phyloP scores from a whole-genome alignment of 92 coral and sea anemone species.

The Zoanthus sociatus region DNA sequence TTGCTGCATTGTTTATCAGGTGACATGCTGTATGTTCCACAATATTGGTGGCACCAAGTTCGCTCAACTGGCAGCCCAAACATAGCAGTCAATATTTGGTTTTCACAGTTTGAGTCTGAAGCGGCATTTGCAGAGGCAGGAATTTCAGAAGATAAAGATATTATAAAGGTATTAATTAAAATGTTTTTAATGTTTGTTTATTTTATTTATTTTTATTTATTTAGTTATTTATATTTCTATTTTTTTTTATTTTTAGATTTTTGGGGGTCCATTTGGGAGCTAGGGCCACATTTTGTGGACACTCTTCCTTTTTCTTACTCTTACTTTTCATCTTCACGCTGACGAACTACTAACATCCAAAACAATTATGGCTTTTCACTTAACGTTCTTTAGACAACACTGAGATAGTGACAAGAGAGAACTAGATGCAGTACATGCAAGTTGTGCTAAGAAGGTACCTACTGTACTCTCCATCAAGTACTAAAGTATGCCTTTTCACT shows the following conservation, averaged over 20 bases:
- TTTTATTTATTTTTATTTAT: too few species aligned
- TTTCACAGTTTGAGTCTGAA: slow-evolving; percentile 87
- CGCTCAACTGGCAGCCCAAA: slow-evolving; percentile 82
- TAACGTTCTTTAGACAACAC: slow-evolving; percentile 69
- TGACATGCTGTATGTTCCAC: slow-evolving; percentile 95
- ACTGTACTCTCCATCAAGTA: too few species aligned
- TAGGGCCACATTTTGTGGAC: too few species aligned
- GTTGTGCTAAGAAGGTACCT: too few species aligned
- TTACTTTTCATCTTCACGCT: too few species aligned
- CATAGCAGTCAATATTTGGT: slow-evolving; percentile 92
- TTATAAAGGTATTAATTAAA: slow-evolving; percentile 67
- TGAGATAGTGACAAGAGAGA: slow-evolving; percentile 44
- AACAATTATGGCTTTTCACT: background rate
- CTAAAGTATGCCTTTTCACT: background rate
- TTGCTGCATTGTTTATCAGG: slow-evolving; percentile 58
- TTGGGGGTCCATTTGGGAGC: too few species aligned
- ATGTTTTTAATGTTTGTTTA: too few species aligned
- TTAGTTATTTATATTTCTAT: too few species aligned
- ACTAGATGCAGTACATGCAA: too few species aligned
- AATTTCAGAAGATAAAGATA: slow-evolving; percentile 81
- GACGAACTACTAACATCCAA: too few species aligned
- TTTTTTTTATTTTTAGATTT: too few species aligned
- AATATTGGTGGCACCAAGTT: slow-evolving; percentile 98
- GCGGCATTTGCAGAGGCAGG: slow-evolving; percentile 79
- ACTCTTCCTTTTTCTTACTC: too few species aligned